Conservation (phyloP, 2,888 invertebrate species). For the Mayetiola destructor region DNA sequence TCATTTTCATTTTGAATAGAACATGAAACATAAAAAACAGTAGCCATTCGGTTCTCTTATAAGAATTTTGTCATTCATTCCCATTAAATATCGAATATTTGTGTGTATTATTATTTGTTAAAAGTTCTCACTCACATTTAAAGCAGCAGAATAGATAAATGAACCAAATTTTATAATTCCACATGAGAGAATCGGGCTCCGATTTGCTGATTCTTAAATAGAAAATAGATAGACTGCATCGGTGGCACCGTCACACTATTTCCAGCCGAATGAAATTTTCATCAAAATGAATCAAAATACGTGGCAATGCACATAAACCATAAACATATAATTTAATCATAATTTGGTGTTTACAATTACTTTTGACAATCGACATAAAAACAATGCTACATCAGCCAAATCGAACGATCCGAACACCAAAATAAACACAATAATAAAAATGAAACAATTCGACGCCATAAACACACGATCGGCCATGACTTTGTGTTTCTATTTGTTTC, state of each 20-base stretch:
- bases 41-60: too few species aligned
- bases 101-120: too few species aligned
- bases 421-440: background rate
- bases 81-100: too few species aligned
- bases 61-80: too few species aligned
- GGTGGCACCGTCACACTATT: background rate
- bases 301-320: background rate
- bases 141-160: background rate
- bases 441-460: background rate
- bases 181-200: background rate
- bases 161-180: background rate
- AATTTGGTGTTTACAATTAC: slow-evolving; percentile 3
- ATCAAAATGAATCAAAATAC: background rate
- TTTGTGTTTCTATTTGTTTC: background rate
- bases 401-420: background rate
- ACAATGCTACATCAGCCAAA: background rate
- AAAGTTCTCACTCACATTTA: background rate
- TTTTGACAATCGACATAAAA: background rate
- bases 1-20: too few species aligned
- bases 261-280: background rate
- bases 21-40: too few species aligned
- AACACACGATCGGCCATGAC: background rate
- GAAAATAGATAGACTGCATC: too few species aligned
- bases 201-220: background rate
- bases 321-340: slow-evolving; percentile 3